These are phyloP conservation scores for Tenodera sinensis DNA, from an alignment of 2,888 invertebrate species.

Conservation along the genomic window DNA sequence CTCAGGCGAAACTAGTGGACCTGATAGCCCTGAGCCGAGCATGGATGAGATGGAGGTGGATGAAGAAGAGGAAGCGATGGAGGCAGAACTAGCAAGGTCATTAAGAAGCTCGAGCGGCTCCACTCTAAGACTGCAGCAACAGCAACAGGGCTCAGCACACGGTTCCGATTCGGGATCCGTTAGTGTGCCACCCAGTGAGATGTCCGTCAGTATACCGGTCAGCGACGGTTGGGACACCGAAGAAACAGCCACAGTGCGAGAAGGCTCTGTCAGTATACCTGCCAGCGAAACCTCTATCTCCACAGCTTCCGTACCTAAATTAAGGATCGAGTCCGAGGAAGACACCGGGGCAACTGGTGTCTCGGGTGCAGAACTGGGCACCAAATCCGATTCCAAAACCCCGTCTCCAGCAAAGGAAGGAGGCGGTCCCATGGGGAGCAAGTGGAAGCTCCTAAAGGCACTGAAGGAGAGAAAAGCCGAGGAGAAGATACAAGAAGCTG, in stretches of 20 bases:
- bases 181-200: constrained; percentile 45
- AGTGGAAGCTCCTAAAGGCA: constrained; percentile 88
- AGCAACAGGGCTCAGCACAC: constrained; percentile 42
- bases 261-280: constrained; percentile 37
- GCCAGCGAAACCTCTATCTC: constrained; percentile 24
- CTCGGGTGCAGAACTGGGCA: constrained; percentile 43
- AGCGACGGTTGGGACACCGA: constrained; percentile 45
- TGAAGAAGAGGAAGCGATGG: constrained; percentile 32
- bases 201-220: constrained; percentile 43
- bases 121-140: constrained; percentile 41
- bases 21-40: constrained; percentile 77
- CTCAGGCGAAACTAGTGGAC: constrained; percentile 85
- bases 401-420: constrained; percentile 38
- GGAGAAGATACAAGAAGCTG: constrained; percentile 71
- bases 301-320: neutral
- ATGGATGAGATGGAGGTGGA: constrained; percentile 71
- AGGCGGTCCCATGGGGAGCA: constrained; percentile 65
- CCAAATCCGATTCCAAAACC: constrained; percentile 46
- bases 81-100: constrained; percentile 38
- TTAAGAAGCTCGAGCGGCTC: constrained; percentile 47
- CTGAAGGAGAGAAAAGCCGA: constrained; percentile 86
- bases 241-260: constrained; percentile 42
- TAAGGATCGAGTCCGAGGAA: constrained; percentile 27
- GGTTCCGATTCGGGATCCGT: constrained; percentile 46
- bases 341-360: constrained; percentile 38